A percentile compares a stretch with the other conserved stretches of the same genome.
Evolutionary conservation across 2,888 invertebrate genomes (phyloP).

Genomic region (Parelbella ahira): DNA sequence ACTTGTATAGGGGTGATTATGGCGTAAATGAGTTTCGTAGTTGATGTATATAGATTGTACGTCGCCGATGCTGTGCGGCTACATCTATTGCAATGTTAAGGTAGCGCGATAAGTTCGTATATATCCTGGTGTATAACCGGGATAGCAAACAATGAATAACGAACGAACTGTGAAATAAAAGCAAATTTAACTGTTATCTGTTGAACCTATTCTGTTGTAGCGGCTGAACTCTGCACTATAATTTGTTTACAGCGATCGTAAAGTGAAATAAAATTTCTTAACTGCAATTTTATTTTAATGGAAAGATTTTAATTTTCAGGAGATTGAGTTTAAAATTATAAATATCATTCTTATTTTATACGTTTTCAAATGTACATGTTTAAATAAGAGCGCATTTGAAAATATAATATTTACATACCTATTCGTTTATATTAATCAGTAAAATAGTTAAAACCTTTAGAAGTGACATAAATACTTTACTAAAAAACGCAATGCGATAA

Average conservation of each 20-base stretch:
- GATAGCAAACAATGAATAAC: constrained; percentile 46
- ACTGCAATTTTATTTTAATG: constrained; percentile 11
- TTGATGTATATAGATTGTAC: constrained; percentile 17
- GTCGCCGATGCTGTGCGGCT: constrained; percentile 24
- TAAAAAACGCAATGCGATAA: background rate
- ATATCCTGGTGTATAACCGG: constrained; percentile 38
- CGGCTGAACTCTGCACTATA: constrained; percentile 20
- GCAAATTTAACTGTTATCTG: constrained; percentile 38
- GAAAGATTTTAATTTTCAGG: constrained; percentile 6
- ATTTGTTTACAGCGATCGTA: constrained; percentile 25
- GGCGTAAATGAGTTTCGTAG: constrained; percentile 11
- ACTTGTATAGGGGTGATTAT: constrained; percentile 29
- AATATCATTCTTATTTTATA: too few species aligned
- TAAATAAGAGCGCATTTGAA: too few species aligned
- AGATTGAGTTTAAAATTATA: constrained; percentile 13
- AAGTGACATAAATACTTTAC: too few species aligned
- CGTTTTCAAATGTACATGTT: too few species aligned
- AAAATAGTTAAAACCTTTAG: too few species aligned
- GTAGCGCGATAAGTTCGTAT: constrained; percentile 42
- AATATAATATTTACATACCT: too few species aligned
- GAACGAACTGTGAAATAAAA: constrained; percentile 53
- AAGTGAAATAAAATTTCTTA: constrained; percentile 16
- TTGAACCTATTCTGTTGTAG: constrained; percentile 31
- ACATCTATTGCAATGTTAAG: constrained; percentile 48
- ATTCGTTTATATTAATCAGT: too few species aligned